Conservation (phyloP, 2,113 vertebrate species). For the Paratilapia polleni region DNA sequence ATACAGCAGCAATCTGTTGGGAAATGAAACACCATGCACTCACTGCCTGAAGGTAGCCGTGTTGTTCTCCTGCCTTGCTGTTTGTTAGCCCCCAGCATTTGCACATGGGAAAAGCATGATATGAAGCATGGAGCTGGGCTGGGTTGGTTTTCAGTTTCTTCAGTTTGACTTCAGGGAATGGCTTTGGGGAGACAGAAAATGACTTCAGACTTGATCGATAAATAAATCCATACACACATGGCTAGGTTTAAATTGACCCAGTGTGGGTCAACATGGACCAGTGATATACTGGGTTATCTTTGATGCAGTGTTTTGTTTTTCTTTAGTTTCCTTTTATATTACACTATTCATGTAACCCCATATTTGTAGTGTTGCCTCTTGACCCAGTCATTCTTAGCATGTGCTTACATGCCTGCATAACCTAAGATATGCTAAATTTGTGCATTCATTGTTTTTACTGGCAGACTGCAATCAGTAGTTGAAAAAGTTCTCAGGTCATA, state of each 20-base stretch:
- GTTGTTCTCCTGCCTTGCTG: background rate
- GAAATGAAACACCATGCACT: background rate
- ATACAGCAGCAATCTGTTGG: background rate
- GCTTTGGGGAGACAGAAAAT: background rate
- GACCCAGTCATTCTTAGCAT: background rate
- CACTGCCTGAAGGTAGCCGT: conserved; percentile 4
- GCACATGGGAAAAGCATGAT: background rate
- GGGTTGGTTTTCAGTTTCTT: background rate
- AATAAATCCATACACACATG: background rate
- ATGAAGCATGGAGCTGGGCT: background rate
- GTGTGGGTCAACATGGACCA: background rate
- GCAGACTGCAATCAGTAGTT: no score
- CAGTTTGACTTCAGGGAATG: background rate
- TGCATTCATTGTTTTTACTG: no score
- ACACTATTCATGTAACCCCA: background rate
- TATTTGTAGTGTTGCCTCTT: background rate
- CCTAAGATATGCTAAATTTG: background rate
- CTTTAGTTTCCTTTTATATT: background rate
- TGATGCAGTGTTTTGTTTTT: background rate
- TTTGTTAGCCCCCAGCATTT: conserved; percentile 7
- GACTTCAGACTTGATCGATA: background rate
- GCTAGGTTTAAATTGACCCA: background rate
- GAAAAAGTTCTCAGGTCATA: no score
- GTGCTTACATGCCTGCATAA: background rate
- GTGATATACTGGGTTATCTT: background rate